Conservation (phyloP, 92 coral and sea anemone genomes). For the Zoanthus sansibaricus region DNA sequence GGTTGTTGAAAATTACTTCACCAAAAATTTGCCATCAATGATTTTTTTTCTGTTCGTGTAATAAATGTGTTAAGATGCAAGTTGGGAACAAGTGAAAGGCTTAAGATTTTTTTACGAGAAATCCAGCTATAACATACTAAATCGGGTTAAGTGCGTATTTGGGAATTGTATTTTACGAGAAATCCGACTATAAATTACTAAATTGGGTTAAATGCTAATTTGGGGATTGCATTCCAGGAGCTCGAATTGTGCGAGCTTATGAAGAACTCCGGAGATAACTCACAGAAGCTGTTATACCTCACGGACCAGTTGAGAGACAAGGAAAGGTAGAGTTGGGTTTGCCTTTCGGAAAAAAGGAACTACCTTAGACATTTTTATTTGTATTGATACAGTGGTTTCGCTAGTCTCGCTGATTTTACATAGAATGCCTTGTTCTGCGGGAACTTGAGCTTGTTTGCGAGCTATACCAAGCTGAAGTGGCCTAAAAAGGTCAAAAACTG, state of each 20-base stretch:
- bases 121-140: neutral
- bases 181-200: neutral
- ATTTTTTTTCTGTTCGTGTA: too few species aligned
- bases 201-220: neutral
- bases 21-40: too few species aligned
- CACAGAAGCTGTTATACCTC: conserved; percentile 85
- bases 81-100: neutral
- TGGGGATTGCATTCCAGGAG: conserved; percentile 66
- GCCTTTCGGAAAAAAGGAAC: too few species aligned
- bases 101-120: too few species aligned
- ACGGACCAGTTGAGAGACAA: conserved; percentile 88
- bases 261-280: conserved; percentile 89
- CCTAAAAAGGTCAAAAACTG: too few species aligned
- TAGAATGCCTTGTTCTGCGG: too few species aligned
- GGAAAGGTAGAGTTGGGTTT: conserved; percentile 73
- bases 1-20: too few species aligned
- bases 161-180: neutral
- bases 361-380: too few species aligned
- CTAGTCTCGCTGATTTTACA: too few species aligned
- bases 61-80: neutral
- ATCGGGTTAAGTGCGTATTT: neutral
- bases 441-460: too few species aligned
- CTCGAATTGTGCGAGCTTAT: conserved; percentile 81
- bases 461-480: too few species aligned
- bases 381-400: neutral